Base-by-base conservation (phyloP, 2,888 invertebrate species). In the Scaptomyza parva region DNA sequence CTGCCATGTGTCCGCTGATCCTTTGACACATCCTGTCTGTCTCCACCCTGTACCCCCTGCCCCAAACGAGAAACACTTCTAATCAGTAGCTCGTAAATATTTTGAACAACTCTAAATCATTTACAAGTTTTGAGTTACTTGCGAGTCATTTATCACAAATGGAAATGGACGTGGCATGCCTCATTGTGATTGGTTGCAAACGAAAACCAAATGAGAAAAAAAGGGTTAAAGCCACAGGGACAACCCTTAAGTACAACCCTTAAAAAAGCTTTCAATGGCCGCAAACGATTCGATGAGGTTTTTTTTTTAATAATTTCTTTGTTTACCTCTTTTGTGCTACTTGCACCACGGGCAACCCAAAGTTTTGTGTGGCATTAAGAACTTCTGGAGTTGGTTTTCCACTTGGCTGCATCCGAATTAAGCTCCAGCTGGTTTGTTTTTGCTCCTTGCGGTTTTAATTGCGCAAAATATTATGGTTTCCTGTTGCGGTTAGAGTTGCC, bases 261-360 rank as follows among this genome's bases (percentile, higher is more conserved):
- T 52, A 52, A 17, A 17, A 58, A 68, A 76, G 58, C 72, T 75
- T 72, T 63, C 58, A 72, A 77, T 77, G 75, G 76, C 78, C 20
- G 63, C 69, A 30, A 12, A 24, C 12, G 28, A 3, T 62, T 37
- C 14, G 18, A 52, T 62, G 55, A 39, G 39, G 51, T 51, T 18
- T 9, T 22, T 22, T 22, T 22, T 22, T 22, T 22, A 5, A 17
- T 52, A 20, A 55, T 59, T 60, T 52, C n/a, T 57, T 63, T 73
- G 53, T 72, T 73, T 60, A 50, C 22, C 28, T 30, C 39, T 55
- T 62, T 30, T 44, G 22, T 11, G 37, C 17, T 9, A 17, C 37
- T 22, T n/a, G 37, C 73, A 12, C 62, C 28, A 40, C 70, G 24
- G 52, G 72, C 48, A 22, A 7, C 2, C 2, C 20, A 22, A 60